Conservation (phyloP, 2,888 invertebrate species). For the Erebia palarica region DNA sequence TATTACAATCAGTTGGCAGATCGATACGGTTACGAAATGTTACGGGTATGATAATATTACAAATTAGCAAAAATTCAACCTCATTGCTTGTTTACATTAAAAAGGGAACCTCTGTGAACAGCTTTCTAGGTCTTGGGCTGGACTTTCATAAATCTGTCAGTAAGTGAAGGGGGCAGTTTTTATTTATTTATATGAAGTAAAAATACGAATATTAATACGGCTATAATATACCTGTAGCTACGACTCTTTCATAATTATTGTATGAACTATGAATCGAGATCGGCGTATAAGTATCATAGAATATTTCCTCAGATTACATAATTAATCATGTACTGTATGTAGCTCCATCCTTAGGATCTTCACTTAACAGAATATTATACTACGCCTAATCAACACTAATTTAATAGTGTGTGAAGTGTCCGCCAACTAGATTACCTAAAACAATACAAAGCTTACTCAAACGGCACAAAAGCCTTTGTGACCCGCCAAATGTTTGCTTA, state of each 20-base stretch:
- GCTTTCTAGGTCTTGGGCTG: too few species aligned
- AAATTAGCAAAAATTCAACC: not conserved
- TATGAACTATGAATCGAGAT: too few species aligned
- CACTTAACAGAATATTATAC: not conserved
- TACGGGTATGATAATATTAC: not conserved
- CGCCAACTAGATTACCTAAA: conserved; percentile 14
- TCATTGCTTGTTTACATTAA: too few species aligned
- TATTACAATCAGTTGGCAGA: conserved; percentile 2
- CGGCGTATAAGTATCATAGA: not conserved
- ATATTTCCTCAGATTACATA: too few species aligned
- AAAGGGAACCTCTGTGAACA: too few species aligned
- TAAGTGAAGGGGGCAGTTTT: too few species aligned
- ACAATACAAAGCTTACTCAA: conserved; percentile 36
- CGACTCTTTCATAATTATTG: too few species aligned
- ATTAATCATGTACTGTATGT: too few species aligned
- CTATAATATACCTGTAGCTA: too few species aligned
- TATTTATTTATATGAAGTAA: too few species aligned
- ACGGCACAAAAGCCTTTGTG: conserved; percentile 35
- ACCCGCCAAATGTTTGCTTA: conserved; percentile 31
- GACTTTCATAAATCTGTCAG: too few species aligned
- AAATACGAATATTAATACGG: too few species aligned
- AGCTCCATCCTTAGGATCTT: not conserved
- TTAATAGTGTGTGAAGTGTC: conserved; percentile 10
- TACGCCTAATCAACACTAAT: not conserved
- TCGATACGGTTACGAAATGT: not conserved